Conservation (phyloP, 2,888 invertebrate genomes). For the Agrilus mali region DNA sequence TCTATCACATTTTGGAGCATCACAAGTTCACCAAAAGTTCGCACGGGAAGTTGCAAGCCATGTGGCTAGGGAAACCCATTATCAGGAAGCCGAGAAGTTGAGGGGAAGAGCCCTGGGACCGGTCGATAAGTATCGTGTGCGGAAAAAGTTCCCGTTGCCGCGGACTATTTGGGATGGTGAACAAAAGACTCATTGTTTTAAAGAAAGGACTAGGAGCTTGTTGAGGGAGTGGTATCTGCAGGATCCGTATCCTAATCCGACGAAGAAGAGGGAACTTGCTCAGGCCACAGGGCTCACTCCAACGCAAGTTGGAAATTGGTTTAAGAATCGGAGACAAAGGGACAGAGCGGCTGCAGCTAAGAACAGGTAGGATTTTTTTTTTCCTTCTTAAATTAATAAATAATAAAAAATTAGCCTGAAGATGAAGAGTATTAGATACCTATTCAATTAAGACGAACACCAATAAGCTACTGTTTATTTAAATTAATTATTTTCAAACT, state of each 20-base stretch:
- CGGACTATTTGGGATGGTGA: slow-evolving; percentile 93
- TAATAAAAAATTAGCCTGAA: neutral
- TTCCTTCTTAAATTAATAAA: neutral
- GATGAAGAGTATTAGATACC: no score
- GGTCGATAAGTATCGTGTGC: slow-evolving; percentile 84
- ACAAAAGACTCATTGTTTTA: slow-evolving; percentile 93
- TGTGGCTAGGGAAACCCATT: slow-evolving; percentile 94
- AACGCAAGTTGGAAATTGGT: slow-evolving; percentile 91
- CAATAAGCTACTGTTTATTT: no score
- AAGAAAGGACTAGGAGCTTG: slow-evolving; percentile 87
- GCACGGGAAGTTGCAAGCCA: slow-evolving; percentile 76
- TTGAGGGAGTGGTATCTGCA: slow-evolving; percentile 97
- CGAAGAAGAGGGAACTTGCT: slow-evolving; percentile 83
- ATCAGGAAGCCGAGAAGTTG: slow-evolving; percentile 84
- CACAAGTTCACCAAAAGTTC: slow-evolving; percentile 83
- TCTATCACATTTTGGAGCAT: slow-evolving; percentile 79
- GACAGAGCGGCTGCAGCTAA: slow-evolving; percentile 89
- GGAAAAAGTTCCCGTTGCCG: slow-evolving; percentile 88
- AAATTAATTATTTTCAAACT: no score
- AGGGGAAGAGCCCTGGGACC: slow-evolving; percentile 84
- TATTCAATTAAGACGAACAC: no score
- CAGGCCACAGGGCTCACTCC: slow-evolving; percentile 84
- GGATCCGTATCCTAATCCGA: slow-evolving; percentile 92
- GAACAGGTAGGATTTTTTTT: slow-evolving; percentile 63
- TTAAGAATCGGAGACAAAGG: slow-evolving; percentile 78